Evolutionary conservation across 2,888 invertebrate genomes (phyloP).

Genomic region (Cheilosia urbana): DNA sequence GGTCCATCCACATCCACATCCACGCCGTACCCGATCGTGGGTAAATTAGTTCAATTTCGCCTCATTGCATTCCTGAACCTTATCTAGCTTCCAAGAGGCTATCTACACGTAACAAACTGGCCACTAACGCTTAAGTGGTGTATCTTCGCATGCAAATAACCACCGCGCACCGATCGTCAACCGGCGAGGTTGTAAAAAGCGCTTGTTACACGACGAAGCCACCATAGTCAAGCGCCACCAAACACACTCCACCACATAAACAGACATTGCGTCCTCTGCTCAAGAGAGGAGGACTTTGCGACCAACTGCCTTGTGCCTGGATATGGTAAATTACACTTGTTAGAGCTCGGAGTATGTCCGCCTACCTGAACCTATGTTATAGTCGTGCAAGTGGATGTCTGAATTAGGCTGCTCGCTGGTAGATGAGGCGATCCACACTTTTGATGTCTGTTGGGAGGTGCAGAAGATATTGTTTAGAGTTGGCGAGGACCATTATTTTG

Average conservation of each 20-base stretch:
- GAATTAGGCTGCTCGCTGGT: constrained; percentile 51
- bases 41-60: constrained; percentile 61
- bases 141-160: constrained; percentile 69
- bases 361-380: constrained; percentile 36
- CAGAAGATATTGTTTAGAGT: constrained; percentile 39
- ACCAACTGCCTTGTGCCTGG: constrained; percentile 42
- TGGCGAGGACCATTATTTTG: constrained; percentile 52
- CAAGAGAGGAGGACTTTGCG: constrained; percentile 28
- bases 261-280: not conserved
- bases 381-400: constrained; percentile 60
- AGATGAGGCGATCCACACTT: constrained; percentile 16
- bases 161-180: constrained; percentile 33
- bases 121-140: constrained; percentile 57
- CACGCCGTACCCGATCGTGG: not conserved
- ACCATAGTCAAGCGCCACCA: constrained; percentile 53
- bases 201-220: constrained; percentile 55
- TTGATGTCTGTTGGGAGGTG: constrained; percentile 35
- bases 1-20: constrained; percentile 30
- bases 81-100: constrained; percentile 42
- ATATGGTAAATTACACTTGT: constrained; percentile 71
- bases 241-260: constrained; percentile 15
- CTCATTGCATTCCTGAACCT: constrained; percentile 53
- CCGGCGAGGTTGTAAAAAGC: constrained; percentile 58
- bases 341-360: constrained; percentile 53
- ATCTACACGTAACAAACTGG: constrained; percentile 50